Evolutionary conservation across 2,888 invertebrate species (phyloP).

Genomic region (Leucoptera coffeella): DNA sequence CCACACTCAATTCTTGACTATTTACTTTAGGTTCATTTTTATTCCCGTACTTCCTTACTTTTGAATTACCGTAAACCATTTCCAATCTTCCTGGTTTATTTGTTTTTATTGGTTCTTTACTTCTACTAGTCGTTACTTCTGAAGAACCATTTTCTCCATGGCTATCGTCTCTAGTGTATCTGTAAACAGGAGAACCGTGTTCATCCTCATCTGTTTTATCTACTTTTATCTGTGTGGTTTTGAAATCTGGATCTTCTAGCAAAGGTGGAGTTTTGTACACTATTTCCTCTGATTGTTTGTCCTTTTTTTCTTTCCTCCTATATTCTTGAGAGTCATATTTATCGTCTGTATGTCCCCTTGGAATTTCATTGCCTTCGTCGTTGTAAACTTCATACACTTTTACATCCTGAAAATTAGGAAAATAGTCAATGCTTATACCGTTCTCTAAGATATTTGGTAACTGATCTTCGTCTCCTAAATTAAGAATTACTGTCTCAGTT

Average conservation of each 20-base stretch:
- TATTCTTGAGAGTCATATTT: neutral
- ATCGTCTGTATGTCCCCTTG: constrained; percentile 4
- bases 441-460: constrained; percentile 12
- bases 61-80: constrained; percentile 26
- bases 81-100: constrained; percentile 16
- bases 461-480: constrained; percentile 11
- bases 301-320: constrained; percentile 6
- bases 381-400: constrained; percentile 7
- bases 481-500: too few species aligned
- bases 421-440: constrained; percentile 23
- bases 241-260: constrained; percentile 22
- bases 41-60: constrained; percentile 13
- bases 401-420: constrained; percentile 25
- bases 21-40: too few species aligned
- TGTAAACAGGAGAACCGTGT: too few species aligned
- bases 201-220: too few species aligned
- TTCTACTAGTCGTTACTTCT: too few species aligned
- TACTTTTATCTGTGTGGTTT: constrained; percentile 20
- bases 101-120: too few species aligned
- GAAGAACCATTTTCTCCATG: too few species aligned
- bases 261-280: constrained; percentile 16
- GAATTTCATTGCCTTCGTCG: neutral
- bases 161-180: too few species aligned
- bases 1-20: neutral
- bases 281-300: constrained; percentile 8